These are phyloP conservation scores for Drosophila borborema DNA, from an alignment of 2,888 invertebrate genomes.

Conservation along the genomic window DNA sequence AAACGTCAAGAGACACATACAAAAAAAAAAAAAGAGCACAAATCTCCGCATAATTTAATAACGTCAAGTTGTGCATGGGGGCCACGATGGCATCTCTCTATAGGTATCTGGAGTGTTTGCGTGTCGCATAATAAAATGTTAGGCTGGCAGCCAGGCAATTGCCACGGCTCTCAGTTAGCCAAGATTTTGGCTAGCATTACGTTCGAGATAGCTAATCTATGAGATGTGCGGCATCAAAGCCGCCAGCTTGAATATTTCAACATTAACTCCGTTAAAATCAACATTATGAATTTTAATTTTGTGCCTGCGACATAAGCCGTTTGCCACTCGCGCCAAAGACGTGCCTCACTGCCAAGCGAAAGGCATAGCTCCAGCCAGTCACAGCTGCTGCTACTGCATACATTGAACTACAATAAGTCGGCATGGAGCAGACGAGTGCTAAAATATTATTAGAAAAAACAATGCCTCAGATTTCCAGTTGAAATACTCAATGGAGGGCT, in stretches of 20 bases:
- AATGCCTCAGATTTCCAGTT: conserved; percentile 30
- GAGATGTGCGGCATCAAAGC: conserved; percentile 59
- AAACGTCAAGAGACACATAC: conserved; percentile 70
- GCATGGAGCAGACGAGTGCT: conserved; percentile 14
- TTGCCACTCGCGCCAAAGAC: conserved; percentile 27
- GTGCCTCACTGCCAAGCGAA: conserved; percentile 23
- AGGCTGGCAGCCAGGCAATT: conserved; percentile 41
- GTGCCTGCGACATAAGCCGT: conserved; percentile 32
- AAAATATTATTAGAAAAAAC: conserved; percentile 29
- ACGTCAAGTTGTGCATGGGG: conserved; percentile 51
- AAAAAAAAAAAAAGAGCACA: conserved; percentile 42
- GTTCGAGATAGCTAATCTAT: conserved; percentile 65
- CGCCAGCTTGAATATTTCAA: conserved; percentile 64
- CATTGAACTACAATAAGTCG: conserved; percentile 20
- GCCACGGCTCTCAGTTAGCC: conserved; percentile 36
- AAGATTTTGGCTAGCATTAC: conserved; percentile 16
- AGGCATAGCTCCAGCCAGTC: neutral
- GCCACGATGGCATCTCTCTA: conserved; percentile 10
- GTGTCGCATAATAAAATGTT: conserved; percentile 73
- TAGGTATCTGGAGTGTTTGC: conserved; percentile 54
- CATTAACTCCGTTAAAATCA: conserved; percentile 67
- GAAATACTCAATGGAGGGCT: conserved; percentile 7
- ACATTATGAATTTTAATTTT: conserved; percentile 75
- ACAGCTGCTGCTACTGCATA: conserved; percentile 1
- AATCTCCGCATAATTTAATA: conserved; percentile 81